A percentile compares a stretch with the other conserved stretches of the same genome.
Evolutionary conservation across 1,140 invertebrate genomes (phyloP).

Genomic region (Zaprionus camerounensis): DNA sequence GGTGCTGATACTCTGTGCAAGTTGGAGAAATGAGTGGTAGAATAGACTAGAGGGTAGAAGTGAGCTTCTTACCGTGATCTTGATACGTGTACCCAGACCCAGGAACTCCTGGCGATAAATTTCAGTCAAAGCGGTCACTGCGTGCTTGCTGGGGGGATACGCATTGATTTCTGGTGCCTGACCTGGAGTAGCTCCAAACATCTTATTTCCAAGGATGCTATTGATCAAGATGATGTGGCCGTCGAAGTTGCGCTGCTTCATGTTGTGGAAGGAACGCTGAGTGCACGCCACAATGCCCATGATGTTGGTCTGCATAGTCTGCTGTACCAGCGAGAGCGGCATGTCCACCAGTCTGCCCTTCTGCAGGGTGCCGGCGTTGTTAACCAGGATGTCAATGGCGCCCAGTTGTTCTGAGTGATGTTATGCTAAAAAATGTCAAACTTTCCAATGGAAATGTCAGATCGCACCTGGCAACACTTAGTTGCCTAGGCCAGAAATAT

Average conservation of each 20-base stretch:
- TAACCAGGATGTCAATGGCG: constrained; percentile 89
- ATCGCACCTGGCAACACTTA: too few species aligned
- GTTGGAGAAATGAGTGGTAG: background rate
- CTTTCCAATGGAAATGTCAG: too few species aligned
- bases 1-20: constrained; percentile 86
- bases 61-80: constrained; percentile 86
- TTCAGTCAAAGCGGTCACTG: constrained; percentile 88
- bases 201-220: constrained; percentile 86
- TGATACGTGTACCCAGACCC: constrained; percentile 86
- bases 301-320: constrained; percentile 89
- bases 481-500: too few species aligned
- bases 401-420: too few species aligned
- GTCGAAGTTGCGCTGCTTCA: constrained; percentile 87
- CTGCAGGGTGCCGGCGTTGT: constrained; percentile 88
- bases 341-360: constrained; percentile 79
- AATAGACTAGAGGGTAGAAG: background rate
- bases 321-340: constrained; percentile 80
- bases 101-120: constrained; percentile 88
- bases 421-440: too few species aligned
- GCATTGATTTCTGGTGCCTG: constrained; percentile 77
- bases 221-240: constrained; percentile 91
- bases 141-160: constrained; percentile 90
- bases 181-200: constrained; percentile 79
- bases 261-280: constrained; percentile 88
- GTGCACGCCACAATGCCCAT: constrained; percentile 88